Evolutionary conservation across 1,140 invertebrate genomes (phyloP).

Genomic region (Bombus waltoni): DNA sequence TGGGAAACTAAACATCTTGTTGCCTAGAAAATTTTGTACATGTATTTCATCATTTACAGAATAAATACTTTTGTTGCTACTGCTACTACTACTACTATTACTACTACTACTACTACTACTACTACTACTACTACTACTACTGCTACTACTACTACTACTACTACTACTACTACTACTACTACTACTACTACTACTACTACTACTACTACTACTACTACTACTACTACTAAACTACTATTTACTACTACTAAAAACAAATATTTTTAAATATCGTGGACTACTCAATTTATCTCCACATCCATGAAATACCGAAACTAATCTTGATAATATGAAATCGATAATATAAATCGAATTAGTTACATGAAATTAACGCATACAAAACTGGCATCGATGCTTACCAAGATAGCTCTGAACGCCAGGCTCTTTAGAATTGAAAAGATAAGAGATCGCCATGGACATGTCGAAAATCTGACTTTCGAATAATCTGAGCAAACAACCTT

Average conservation of each 20-base stretch:
- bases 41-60: neutral
- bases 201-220: neutral
- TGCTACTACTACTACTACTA: no score
- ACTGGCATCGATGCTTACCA: conserved; percentile 83
- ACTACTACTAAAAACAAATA: neutral
- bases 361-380: neutral
- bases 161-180: neutral
- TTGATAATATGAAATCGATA: neutral
- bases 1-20: conserved; percentile 97
- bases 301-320: neutral
- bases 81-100: neutral
- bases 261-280: conserved; percentile 19
- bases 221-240: no score
- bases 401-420: conserved; percentile 97
- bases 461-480: conserved; percentile 99
- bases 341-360: neutral
- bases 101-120: no score
- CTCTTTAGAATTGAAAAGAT: conserved; percentile 99
- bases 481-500: conserved; percentile 90
- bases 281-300: conserved; percentile 12
- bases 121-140: neutral
- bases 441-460: conserved; percentile 98
- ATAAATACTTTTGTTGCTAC: neutral
- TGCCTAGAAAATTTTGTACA: conserved; percentile 84
- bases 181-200: neutral